These are phyloP conservation scores for Hipparchia sbordonii DNA, from an alignment of 2,888 invertebrate genomes.

Conservation along the genomic window DNA sequence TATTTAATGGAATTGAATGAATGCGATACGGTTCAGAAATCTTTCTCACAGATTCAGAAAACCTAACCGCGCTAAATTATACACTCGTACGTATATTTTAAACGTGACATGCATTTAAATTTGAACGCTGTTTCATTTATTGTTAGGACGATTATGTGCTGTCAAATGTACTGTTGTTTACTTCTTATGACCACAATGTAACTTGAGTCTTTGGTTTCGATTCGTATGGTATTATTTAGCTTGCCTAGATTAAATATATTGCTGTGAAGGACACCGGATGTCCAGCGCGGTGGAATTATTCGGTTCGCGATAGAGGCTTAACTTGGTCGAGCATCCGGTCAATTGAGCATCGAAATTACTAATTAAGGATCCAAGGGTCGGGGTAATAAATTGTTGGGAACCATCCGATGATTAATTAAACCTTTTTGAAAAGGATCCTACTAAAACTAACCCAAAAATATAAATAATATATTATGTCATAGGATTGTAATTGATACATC, in stretches of 20 bases:
- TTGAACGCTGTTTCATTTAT: conserved; percentile 28
- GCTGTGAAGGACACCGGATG: conserved; percentile 65
- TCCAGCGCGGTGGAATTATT: conserved; percentile 68
- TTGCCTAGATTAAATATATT: conserved; percentile 32
- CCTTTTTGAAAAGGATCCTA: background rate
- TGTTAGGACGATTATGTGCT: conserved; percentile 27
- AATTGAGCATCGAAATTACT: conserved; percentile 54
- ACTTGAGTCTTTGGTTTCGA: conserved; percentile 17
- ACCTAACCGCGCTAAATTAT: conserved; percentile 33
- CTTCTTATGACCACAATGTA: conserved; percentile 5
- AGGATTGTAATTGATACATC: background rate
- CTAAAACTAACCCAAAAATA: background rate
- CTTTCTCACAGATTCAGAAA: conserved; percentile 61
- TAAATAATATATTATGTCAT: background rate
- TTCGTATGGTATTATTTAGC: conserved; percentile 39
- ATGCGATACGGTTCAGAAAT: conserved; percentile 54
- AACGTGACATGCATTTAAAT: conserved; percentile 25
- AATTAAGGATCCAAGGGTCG: conserved; percentile 42
- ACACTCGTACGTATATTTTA: conserved; percentile 2
- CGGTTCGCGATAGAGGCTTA: conserved; percentile 69
- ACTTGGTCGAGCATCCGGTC: conserved; percentile 68
- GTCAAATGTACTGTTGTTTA: conserved; percentile 13
- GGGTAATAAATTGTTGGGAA: conserved; percentile 33
- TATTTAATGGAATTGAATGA: conserved; percentile 44
- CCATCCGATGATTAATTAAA: conserved; percentile 27